Conservation (phyloP, 2,113 vertebrate genomes). For the Corydoras maculifer region DNA sequence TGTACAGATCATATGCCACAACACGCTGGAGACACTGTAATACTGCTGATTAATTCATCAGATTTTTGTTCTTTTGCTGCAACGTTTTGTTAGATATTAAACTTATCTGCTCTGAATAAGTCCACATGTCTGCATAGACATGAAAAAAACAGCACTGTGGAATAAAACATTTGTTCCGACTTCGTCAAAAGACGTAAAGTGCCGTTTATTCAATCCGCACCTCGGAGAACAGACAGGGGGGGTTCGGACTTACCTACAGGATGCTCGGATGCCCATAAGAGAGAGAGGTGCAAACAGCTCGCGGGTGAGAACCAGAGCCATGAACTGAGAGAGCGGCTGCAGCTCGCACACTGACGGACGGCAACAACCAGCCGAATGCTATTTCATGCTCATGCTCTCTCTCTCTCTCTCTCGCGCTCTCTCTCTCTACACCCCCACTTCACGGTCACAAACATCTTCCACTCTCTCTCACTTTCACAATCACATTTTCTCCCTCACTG, state of each 20-base stretch:
- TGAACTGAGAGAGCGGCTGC: slow-evolving; percentile 42
- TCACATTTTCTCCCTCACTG: slow-evolving; percentile 15
- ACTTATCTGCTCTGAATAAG: no score
- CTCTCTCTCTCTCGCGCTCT: background rate
- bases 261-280: slow-evolving; percentile 81
- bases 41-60: no score
- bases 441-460: slow-evolving; percentile 25
- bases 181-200: background rate
- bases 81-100: no score
- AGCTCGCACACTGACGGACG: slow-evolving; percentile 6
- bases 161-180: no score
- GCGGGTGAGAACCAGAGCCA: slow-evolving; percentile 58
- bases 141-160: background rate
- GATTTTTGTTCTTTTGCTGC: no score
- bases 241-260: slow-evolving; percentile 70
- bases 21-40: no score
- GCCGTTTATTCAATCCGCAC: background rate
- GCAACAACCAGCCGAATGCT: background rate
- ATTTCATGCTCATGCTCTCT: background rate
- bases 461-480: slow-evolving; percentile 23
- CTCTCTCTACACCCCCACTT: slow-evolving; percentile 9
- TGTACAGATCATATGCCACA: no score
- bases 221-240: background rate
- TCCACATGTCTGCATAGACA: no score
- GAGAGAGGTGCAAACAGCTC: slow-evolving; percentile 44